These are phyloP conservation scores for Diphyllodes magnificus DNA, from an alignment of 2,113 vertebrate species.

Conservation along the genomic window DNA sequence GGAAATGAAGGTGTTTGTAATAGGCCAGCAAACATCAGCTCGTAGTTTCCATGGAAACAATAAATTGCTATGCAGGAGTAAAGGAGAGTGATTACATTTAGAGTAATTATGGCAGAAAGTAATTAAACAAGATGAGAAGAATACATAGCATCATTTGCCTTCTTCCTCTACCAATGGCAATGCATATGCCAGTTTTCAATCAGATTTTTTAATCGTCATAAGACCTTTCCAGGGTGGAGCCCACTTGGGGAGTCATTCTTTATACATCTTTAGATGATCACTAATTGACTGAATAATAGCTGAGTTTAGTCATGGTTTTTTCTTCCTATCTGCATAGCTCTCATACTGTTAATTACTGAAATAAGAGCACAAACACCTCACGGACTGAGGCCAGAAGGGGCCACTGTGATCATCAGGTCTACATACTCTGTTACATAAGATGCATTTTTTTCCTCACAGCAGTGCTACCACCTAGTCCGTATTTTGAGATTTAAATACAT, in stretches of 20 bases:
- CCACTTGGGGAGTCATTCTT: background rate
- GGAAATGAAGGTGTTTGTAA: background rate
- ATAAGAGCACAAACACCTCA: background rate
- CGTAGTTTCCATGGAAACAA: background rate
- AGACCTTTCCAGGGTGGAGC: background rate
- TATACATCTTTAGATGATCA: background rate
- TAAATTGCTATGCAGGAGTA: background rate
- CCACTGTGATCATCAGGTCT: background rate
- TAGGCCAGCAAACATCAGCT: background rate
- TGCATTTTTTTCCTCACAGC: background rate
- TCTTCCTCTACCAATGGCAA: background rate
- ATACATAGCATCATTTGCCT: background rate
- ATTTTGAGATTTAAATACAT: background rate
- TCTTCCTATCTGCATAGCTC: background rate
- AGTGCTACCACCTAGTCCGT: background rate
- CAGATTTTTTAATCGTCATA: background rate
- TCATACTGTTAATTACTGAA: background rate
- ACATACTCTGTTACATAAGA: background rate
- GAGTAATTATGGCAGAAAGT: background rate
- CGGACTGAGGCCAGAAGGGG: background rate
- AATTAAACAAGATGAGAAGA: background rate
- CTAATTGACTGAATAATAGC: background rate
- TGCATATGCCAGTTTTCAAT: background rate
- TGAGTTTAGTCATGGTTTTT: background rate
- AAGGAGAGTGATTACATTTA: background rate